Percentiles rank a stretch among this genome's conserved stretches.
Evolutionary conservation across 2,888 invertebrate species (phyloP).

Genomic region (Eupithecia vulgata): DNA sequence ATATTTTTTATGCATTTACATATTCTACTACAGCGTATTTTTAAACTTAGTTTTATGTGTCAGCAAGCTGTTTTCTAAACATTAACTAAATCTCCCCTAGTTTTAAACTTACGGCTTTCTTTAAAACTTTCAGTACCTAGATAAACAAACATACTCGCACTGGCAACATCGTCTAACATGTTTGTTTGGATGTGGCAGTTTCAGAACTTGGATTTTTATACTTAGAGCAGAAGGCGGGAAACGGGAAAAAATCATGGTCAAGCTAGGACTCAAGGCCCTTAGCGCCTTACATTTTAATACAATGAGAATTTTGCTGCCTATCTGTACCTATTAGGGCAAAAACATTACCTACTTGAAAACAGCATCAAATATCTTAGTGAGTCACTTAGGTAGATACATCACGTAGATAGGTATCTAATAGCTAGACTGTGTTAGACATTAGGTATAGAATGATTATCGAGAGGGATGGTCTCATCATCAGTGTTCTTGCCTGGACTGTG

Average conservation of each 20-base stretch:
- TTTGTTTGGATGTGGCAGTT: slow-evolving; percentile 15
- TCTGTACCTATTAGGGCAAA: no score
- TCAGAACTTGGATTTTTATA: background rate
- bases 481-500: no score
- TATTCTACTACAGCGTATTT: background rate
- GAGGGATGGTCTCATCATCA: no score
- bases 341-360: no score
- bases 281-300: background rate
- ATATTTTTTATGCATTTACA: background rate
- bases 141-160: background rate
- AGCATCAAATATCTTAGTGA: no score
- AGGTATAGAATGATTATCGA: no score
- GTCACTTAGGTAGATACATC: no score
- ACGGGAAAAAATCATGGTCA: background rate
- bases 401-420: no score
- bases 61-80: slow-evolving; percentile 22
- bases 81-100: slow-evolving; percentile 18
- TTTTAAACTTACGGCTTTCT: slow-evolving; percentile 26
- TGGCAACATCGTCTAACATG: slow-evolving; percentile 25
- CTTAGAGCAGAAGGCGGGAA: background rate
- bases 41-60: background rate
- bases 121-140: slow-evolving; percentile 16
- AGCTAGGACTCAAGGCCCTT: background rate
- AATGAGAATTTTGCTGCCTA: background rate
- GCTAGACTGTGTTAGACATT: no score